phyloP scores from a whole-genome alignment of 2,113 vertebrate genomes.

The Etheostoma cragini region DNA sequence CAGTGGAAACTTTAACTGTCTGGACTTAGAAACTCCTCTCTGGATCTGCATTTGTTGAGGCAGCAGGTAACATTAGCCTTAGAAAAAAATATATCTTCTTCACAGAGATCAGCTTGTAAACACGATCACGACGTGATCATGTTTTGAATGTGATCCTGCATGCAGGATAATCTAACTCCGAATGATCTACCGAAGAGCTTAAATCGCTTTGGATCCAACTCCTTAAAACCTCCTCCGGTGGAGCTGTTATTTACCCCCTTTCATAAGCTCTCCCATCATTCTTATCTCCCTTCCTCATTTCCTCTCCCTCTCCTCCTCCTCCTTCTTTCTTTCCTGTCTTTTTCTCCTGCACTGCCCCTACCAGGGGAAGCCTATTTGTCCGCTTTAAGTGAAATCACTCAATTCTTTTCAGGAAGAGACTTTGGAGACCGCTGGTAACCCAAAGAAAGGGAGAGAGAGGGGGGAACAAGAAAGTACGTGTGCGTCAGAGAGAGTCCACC shows the following conservation, averaged over 20 bases:
- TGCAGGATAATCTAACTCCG: conserved; percentile 44
- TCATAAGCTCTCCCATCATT: conserved; percentile 42
- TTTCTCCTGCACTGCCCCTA: conserved; percentile 82
- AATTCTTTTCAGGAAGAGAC: conserved; percentile 95
- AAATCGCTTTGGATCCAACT: conserved; percentile 50
- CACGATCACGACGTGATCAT: conserved; percentile 59
- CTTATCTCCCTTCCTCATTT: conserved; percentile 45
- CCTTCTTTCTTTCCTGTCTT: conserved; percentile 32
- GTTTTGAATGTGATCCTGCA: conserved; percentile 34
- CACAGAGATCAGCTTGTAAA: conserved; percentile 68
- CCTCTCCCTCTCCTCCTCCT: conserved; percentile 6
- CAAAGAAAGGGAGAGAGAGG: conserved; percentile 44
- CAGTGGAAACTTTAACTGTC: not conserved
- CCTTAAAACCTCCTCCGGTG: conserved; percentile 53
- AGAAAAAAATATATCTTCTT: conserved; percentile 28
- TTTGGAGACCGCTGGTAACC: conserved; percentile 81
- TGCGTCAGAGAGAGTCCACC: conserved; percentile 83
- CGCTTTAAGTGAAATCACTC: conserved; percentile 98
- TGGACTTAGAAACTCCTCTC: conserved; percentile 24
- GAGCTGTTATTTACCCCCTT: conserved; percentile 47
- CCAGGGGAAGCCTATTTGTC: conserved; percentile 92
- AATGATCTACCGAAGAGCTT: conserved; percentile 53
- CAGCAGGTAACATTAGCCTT: conserved; percentile 26
- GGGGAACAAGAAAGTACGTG: conserved; percentile 34
- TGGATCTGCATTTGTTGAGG: not conserved